Percentiles rank a stretch among this genome's conserved stretches.
Conservation (phyloP, 2,888 invertebrate species). For the Odontothrips loti region DNA sequence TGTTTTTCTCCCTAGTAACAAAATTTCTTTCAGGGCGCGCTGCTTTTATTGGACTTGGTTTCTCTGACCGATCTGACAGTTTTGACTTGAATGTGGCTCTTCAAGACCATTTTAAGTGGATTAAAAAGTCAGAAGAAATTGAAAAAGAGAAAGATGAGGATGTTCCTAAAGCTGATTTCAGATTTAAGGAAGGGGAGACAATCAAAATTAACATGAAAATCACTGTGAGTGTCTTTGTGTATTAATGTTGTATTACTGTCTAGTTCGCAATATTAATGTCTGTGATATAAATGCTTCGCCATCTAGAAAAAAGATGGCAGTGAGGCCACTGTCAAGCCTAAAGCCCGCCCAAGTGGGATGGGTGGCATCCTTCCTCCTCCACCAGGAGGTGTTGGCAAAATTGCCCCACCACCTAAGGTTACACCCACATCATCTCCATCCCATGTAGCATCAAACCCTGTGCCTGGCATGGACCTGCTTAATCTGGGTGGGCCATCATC, state of each 20-base stretch:
- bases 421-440: conserved; percentile 68
- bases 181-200: conserved; percentile 99
- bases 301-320: conserved; percentile 82
- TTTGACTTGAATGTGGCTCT: conserved; percentile 98
- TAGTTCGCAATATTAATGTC: no score
- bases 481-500: conserved; percentile 1
- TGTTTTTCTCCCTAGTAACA: conserved; percentile 24
- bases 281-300: conserved; percentile 22
- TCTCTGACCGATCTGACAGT: conserved; percentile 95
- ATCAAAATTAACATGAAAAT: conserved; percentile 99
- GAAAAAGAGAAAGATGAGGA: conserved; percentile 62
- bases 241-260: conserved; percentile 29
- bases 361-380: conserved; percentile 72
- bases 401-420: conserved; percentile 69
- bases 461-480: conserved; percentile 18
- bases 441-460: conserved; percentile 52
- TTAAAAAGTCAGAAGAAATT: conserved; percentile 75
- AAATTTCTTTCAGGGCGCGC: conserved; percentile 58
- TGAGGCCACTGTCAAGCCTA: conserved; percentile 65
- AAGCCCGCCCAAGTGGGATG: conserved; percentile 54
- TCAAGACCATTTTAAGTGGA: conserved; percentile 96
- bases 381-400: conserved; percentile 71
- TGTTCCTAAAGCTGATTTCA: conserved; percentile 77
- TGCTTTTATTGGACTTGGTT: conserved; percentile 96
- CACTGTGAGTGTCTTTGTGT: conserved; percentile 58